Percentiles rank a stretch among this genome's conserved stretches.
Evolutionary conservation across 2,888 invertebrate genomes (phyloP).

Genomic region (Aleiodes alternator): DNA sequence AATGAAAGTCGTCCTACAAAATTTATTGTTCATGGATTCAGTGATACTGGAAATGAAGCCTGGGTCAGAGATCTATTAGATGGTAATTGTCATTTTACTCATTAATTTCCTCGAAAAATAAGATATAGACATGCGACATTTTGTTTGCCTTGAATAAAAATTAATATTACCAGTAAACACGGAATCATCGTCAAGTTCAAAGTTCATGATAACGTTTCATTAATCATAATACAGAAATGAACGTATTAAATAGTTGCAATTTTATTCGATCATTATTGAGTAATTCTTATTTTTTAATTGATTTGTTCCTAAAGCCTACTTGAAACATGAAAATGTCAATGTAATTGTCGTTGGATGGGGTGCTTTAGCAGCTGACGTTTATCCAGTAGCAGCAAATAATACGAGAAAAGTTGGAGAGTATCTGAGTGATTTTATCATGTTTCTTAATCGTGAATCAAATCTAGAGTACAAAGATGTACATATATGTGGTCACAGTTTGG

Average conservation of each 20-base stretch:
- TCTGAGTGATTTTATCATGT: conserved; percentile 65
- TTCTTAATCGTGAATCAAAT: conserved; percentile 66
- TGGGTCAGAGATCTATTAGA: conserved; percentile 67
- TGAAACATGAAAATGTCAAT: conserved; percentile 67
- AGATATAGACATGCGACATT: not conserved
- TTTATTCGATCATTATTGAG: not conserved
- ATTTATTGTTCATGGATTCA: conserved; percentile 68
- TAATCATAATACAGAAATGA: conserved; percentile 53
- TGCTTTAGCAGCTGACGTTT: conserved; percentile 62
- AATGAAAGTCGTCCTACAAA: conserved; percentile 69
- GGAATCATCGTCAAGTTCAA: conserved; percentile 64
- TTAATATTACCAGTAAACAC: conserved; percentile 50
- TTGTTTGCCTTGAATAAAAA: not conserved
- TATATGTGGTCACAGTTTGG: conserved; percentile 64
- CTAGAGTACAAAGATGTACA: conserved; percentile 67
- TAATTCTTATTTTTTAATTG: not conserved
- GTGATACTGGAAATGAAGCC: conserved; percentile 68
- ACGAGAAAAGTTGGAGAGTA: conserved; percentile 66
- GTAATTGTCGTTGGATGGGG: conserved; percentile 70
- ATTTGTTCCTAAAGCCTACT: conserved; percentile 61
- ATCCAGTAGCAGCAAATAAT: conserved; percentile 66
- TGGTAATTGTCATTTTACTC: conserved; percentile 53
- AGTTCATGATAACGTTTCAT: conserved; percentile 63
- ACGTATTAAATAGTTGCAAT: not conserved
- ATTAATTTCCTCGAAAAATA: not conserved